These are phyloP conservation scores for Adelphocoris suturalis DNA, from an alignment of 2,888 invertebrate species.

Conservation along the genomic window DNA sequence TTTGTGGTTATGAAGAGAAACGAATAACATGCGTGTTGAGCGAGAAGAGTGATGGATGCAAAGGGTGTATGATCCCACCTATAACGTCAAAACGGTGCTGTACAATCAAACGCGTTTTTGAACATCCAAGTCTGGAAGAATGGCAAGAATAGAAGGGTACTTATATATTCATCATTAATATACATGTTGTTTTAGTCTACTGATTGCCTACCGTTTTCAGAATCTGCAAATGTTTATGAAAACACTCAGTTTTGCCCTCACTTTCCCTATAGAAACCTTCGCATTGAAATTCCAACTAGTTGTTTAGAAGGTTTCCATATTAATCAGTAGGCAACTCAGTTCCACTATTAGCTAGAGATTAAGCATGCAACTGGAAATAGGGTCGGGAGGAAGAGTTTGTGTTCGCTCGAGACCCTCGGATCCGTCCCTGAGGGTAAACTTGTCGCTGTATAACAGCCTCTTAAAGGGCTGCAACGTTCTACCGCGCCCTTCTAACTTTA, in stretches of 20 bases:
- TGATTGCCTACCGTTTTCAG: background rate
- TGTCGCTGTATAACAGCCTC: constrained; percentile 27
- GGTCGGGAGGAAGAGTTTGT: background rate
- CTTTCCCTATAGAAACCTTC: background rate
- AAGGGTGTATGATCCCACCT: too few relatives aligned
- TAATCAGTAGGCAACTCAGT: constrained; percentile 55
- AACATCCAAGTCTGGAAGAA: too few relatives aligned
- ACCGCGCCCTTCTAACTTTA: constrained; percentile 34
- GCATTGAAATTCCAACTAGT: constrained; percentile 10
- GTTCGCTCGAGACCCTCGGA: constrained; percentile 19
- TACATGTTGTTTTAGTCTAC: too few relatives aligned
- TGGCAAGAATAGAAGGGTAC: too few relatives aligned
- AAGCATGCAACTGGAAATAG: constrained; percentile 48
- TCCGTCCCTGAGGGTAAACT: constrained; percentile 25
- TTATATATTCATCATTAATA: too few relatives aligned
- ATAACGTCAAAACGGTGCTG: too few relatives aligned
- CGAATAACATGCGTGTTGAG: too few relatives aligned
- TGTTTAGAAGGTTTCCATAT: constrained; percentile 43
- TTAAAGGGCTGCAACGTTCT: constrained; percentile 13
- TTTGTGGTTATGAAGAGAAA: too few relatives aligned
- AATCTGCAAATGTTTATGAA: constrained; percentile 1
- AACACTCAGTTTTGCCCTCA: background rate
- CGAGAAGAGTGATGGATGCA: too few relatives aligned
- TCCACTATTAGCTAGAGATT: constrained; percentile 37
- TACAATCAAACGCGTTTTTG: too few relatives aligned